phyloP scores from a whole-genome alignment of 92 coral and sea anemone species.

The Parazoanthus darwini region DNA sequence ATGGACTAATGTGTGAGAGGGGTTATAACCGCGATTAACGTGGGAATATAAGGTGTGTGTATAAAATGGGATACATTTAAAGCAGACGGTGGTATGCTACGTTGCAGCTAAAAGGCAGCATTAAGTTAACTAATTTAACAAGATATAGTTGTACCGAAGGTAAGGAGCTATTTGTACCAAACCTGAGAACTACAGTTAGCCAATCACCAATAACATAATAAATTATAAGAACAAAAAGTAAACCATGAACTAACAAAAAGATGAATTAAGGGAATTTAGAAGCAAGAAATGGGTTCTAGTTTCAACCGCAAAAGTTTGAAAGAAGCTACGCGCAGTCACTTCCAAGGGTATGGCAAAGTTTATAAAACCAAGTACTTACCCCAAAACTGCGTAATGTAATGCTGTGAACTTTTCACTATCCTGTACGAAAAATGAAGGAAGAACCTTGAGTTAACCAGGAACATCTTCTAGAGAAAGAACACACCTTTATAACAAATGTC shows the following conservation, averaged over 20 bases:
- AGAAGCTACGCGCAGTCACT: not conserved
- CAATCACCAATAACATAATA: not conserved
- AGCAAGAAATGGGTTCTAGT: no score
- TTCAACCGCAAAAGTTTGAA: not conserved
- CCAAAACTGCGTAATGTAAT: slow-evolving; percentile 21
- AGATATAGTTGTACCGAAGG: no score
- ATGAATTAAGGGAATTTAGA: not conserved
- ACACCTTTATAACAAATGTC: no score
- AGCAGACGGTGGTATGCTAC: no score
- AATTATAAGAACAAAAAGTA: not conserved
- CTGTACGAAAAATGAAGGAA: not conserved
- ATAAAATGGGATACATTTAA: no score
- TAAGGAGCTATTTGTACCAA: no score
- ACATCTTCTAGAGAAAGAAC: not conserved
- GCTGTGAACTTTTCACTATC: slow-evolving; percentile 31
- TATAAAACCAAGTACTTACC: not conserved
- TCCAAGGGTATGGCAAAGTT: not conserved
- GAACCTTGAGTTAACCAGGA: not conserved
- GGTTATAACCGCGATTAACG: no score
- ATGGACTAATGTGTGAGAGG: no score
- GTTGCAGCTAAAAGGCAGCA: no score
- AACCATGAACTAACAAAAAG: not conserved
- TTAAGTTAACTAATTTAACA: no score
- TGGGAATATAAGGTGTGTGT: not conserved
- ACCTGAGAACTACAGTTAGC: no score